Base-by-base conservation (phyloP, 2,797 vertebrate species). In the Catamblyrhynchus diadema region DNA sequence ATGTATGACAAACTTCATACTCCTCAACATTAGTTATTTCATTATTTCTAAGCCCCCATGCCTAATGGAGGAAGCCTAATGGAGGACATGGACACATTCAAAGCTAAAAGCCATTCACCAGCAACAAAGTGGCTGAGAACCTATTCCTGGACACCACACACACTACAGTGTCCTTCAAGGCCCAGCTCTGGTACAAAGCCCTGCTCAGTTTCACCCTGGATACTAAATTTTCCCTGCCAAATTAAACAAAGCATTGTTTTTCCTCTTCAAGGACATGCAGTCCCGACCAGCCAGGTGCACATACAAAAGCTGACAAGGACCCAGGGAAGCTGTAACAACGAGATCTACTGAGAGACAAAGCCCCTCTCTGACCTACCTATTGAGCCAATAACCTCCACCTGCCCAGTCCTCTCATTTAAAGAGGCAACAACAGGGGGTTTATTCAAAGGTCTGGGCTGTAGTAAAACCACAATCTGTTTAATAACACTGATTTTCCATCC, bases 181-280 rank as follows among this genome's bases (percentile, higher is more conserved):
- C 60, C 22, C 71, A 60, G 50, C 18, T 73, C 37, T 30, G 37
- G 17, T 28, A 75, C 11, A 59, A 20, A 73, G 32, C 41, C 22
- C 61, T 28, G 24, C 48, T 78, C 50, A 33, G 57, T 91, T 92
- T 83, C 54, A 57, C 50, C 57, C 71, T 50, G 28, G 33, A 71
- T 61, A 69, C 61, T 91, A 16, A 12, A 4, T 82, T n/a, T 82
- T 67, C 69, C 65, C 71, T 30, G 72, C 75, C 61, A 94, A 92
- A 86, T 83, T 72, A 91, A 95, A 96, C 64, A 95, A 78, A 70
- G 45, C 28, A 10, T 75, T 33, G 53, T 85, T 80, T 62, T 57
- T 23, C 8, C 53, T 42, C 30, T 56, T 88, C 81, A 82, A 81
- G 86, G 74, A 86, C 93, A 64, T 1, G 4, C 15, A 93, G 88